Conservation (phyloP, 2,888 invertebrate species). For the Ichneumon xanthorius region DNA sequence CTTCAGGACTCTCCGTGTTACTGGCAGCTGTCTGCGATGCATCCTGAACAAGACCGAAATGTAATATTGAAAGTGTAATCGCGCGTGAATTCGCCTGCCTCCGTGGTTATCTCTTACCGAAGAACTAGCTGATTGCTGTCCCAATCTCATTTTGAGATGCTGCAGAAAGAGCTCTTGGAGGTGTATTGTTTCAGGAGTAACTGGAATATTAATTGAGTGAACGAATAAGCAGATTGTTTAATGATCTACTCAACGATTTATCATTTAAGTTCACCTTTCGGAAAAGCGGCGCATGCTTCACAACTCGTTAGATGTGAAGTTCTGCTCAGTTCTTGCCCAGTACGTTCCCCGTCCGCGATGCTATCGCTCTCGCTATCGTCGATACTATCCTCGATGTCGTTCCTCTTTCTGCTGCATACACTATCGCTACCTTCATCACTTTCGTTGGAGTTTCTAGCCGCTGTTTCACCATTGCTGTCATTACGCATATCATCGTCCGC, state of each 20-base stretch:
- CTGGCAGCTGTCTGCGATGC: not conserved
- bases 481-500: not conserved
- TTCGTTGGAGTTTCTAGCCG: too few relatives aligned
- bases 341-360: too few relatives aligned
- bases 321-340: too few relatives aligned
- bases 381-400: too few relatives aligned
- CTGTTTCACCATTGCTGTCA: too few relatives aligned
- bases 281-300: too few relatives aligned
- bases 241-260: not conserved
- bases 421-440: too few relatives aligned
- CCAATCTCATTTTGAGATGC: not conserved
- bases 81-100: not conserved
- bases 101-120: not conserved
- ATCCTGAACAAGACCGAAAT: not conserved
- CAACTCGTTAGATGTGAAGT: too few relatives aligned
- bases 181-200: not conserved
- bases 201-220: not conserved
- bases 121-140: not conserved
- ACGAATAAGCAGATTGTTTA: not conserved
- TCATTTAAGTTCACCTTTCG: too few relatives aligned
- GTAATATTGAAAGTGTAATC: not conserved
- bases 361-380: too few relatives aligned
- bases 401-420: too few relatives aligned
- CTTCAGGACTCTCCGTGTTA: not conserved
- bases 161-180: not conserved